Evolutionary conservation across 1,140 invertebrate genomes (phyloP).

Genomic region (Lordiphosa mommai): DNA sequence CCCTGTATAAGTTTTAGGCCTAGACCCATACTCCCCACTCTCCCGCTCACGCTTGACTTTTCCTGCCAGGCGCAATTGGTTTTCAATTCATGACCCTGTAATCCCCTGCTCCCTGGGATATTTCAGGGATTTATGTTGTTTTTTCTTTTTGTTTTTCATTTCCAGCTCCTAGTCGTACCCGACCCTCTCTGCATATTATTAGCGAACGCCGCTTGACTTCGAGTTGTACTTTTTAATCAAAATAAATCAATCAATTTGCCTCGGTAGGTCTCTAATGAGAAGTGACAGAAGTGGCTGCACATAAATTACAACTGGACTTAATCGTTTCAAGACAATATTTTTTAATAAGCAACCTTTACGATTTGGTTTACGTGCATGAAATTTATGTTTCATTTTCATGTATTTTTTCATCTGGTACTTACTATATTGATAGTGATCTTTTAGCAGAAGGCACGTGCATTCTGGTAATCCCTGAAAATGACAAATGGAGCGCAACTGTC

Average conservation of each 20-base stretch:
- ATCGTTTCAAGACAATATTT: constrained; percentile 14
- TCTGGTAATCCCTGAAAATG: constrained; percentile 62
- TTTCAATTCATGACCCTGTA: constrained; percentile 76
- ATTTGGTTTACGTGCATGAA: constrained; percentile 71
- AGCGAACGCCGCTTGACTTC: constrained; percentile 59
- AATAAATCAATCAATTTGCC: constrained; percentile 78
- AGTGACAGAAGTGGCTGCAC: constrained; percentile 49
- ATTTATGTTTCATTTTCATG: too few relatives aligned
- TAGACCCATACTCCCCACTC: constrained; percentile 13
- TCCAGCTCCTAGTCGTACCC: constrained; percentile 8
- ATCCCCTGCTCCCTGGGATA: constrained; percentile 70
- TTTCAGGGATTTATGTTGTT: constrained; percentile 75
- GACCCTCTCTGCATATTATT: constrained; percentile 59
- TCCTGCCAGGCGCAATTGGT: constrained; percentile 74
- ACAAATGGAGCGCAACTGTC: constrained; percentile 66
- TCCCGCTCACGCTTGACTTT: constrained; percentile 54
- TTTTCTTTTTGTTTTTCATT: constrained; percentile 30
- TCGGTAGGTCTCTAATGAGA: constrained; percentile 58
- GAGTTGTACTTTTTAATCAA: constrained; percentile 72
- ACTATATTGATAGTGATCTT: constrained; percentile 47
- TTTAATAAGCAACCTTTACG: constrained; percentile 38
- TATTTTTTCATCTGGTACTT: too few relatives aligned
- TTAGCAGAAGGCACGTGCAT: constrained; percentile 42
- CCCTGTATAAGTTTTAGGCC: constrained; percentile 6
- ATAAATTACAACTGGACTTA: constrained; percentile 46